These are phyloP conservation scores for Pteropus alecto DNA, from an alignment of 2,113 vertebrate genomes.

Conservation along the genomic window DNA sequence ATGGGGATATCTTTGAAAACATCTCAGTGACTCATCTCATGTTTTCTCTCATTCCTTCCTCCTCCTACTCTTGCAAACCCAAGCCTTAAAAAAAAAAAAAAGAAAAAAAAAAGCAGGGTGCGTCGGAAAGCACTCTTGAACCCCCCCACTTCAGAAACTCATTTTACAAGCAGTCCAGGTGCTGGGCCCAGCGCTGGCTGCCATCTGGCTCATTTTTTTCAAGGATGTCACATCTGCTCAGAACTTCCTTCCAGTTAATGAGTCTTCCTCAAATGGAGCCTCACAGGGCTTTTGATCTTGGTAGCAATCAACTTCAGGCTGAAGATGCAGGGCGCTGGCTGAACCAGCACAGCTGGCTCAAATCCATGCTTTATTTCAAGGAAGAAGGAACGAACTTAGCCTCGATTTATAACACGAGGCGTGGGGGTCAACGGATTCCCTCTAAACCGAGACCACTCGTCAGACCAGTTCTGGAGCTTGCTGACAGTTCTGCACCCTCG, in stretches of 20 bases:
- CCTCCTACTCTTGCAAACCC: neutral
- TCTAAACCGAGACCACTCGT: neutral
- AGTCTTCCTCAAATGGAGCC: conserved; percentile 53
- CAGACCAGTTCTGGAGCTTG: neutral
- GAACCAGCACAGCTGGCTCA: neutral
- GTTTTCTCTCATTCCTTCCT: neutral
- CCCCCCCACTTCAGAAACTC: neutral
- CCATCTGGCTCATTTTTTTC: conserved; percentile 34
- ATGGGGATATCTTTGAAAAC: conserved; percentile 27
- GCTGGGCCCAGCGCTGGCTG: neutral
- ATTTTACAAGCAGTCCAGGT: neutral
- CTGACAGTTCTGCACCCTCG: neutral
- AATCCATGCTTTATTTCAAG: neutral
- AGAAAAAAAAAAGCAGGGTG: neutral
- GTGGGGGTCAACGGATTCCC: neutral
- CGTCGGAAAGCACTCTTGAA: neutral
- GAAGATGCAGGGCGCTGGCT: neutral
- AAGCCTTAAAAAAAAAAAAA: neutral
- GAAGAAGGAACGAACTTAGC: neutral
- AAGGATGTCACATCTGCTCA: conserved; percentile 68
- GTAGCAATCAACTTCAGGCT: neutral
- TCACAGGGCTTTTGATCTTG: conserved; percentile 52
- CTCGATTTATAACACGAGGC: neutral
- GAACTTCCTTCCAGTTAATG: conserved; percentile 68
- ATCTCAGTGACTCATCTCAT: conserved; percentile 2